Conservation (phyloP, 2,113 vertebrate species). For the Lichenostomus cassidix region DNA sequence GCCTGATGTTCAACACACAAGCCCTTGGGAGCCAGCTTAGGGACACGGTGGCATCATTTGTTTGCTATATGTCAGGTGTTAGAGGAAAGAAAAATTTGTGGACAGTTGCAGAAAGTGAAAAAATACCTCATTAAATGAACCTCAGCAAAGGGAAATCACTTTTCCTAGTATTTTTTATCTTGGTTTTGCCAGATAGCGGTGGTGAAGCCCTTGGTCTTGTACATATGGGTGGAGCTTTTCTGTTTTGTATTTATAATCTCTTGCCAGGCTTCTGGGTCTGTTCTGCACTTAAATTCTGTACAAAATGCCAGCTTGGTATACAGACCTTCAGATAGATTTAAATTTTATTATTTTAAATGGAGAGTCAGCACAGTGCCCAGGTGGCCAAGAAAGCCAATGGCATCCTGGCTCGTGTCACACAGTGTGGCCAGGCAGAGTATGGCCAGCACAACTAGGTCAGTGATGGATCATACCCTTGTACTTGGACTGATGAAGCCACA, state of each 20-base stretch:
- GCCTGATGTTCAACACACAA: neutral
- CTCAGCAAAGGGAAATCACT: neutral
- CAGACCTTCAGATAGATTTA: neutral
- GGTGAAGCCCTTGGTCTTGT: neutral
- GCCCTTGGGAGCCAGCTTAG: neutral
- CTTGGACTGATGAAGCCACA: neutral
- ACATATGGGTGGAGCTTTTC: fast-evolving
- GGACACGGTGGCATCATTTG: neutral
- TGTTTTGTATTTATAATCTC: neutral
- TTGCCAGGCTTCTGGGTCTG: neutral
- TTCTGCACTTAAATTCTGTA: neutral
- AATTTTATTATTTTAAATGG: neutral
- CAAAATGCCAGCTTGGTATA: neutral
- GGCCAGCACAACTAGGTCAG: neutral
- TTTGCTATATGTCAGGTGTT: neutral
- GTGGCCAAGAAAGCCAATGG: neutral
- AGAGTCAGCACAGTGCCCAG: neutral
- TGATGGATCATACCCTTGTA: neutral
- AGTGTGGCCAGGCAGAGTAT: neutral
- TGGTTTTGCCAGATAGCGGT: neutral
- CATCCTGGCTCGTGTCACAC: neutral
- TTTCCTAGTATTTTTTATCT: neutral
- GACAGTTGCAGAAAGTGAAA: neutral
- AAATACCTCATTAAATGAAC: neutral
- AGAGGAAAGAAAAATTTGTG: neutral